These are phyloP conservation scores for Cranoglanis bouderius DNA, from an alignment of 2,113 vertebrate genomes.

Conservation along the genomic window DNA sequence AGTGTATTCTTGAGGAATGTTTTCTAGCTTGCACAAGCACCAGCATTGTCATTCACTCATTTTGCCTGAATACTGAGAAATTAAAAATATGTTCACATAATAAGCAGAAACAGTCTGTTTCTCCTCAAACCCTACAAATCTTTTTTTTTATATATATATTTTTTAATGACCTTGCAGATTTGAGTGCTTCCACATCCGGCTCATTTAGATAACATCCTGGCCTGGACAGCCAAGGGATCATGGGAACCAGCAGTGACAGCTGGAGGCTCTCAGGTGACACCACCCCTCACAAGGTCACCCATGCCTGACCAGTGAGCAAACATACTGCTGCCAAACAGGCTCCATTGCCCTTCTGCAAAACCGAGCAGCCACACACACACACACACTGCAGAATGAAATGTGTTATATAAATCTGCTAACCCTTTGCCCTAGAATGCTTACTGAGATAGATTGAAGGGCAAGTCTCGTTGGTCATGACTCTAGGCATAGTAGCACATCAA, in stretches of 20 bases:
- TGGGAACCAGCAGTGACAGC: slow-evolving; percentile 41
- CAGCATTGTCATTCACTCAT: not conserved
- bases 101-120: not conserved
- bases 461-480: not conserved
- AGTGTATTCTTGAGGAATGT: not conserved
- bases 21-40: not conserved
- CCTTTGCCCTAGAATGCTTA: not conserved
- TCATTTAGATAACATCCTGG: slow-evolving; percentile 42
- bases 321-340: slow-evolving; percentile 18
- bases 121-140: not conserved
- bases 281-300: slow-evolving; percentile 45
- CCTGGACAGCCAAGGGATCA: slow-evolving; percentile 36
- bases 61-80: not conserved
- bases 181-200: not conserved
- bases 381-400: not conserved
- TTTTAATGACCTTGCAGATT: not conserved
- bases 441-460: not conserved
- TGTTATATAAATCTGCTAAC: not conserved
- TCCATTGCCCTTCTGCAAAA: not conserved
- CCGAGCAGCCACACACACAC: not conserved
- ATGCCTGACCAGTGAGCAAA: slow-evolving; percentile 32
- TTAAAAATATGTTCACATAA: not conserved
- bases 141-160: too few species aligned
- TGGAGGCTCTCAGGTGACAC: slow-evolving; percentile 42
- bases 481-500: not conserved